Base-by-base conservation (phyloP, 1,140 invertebrate species). In the Hyles euphorbiae region DNA sequence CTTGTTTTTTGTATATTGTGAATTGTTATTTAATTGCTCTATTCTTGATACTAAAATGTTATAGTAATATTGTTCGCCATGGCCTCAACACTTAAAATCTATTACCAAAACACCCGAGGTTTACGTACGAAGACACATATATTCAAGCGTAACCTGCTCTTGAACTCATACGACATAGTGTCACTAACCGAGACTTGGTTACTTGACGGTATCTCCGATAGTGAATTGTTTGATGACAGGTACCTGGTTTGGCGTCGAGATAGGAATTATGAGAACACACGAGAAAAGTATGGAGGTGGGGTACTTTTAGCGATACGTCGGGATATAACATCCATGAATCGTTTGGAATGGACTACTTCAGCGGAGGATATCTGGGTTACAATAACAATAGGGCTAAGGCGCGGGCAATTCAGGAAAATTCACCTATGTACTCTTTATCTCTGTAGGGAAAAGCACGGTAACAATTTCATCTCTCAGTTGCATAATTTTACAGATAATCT, bases 341-440 rank as follows among this genome's bases (percentile, higher is more conserved):
- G 54, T 2, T 46, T 56, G 6, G 62, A 65, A 52, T 68, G 67
- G 67, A 32, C 40, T 11, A 62, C 62, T 3, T 65, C 63, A 2
- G 67, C 67, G 2, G 67, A 68, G 12, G 67, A 68, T 56, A 11
- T 67, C n/a, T 67, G 61, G 61, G 61, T 63, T 12, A 60, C 60
- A 5, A 50, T 66, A 5, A 57, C 56, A 10, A 22, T 10, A 45
- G 53, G 44, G 22, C 7, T 43, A 11, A 10, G 36, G 34, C 8
- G 36, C 45, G 44, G 45, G 10, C 5, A 57, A 33, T 22, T 46
- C 2, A 43, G 34, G 6, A 63, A 55, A 47, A 50, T 67, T 34
- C 57, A 67, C 34, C 9, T 67, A 7, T 67, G 64, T 54, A 63
- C 61, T 34, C 2, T 63, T 33, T 67, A 67, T 53, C 11, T 63